phyloP scores from a whole-genome alignment of 2,888 invertebrate species.

The Drosophila paramelanica region DNA sequence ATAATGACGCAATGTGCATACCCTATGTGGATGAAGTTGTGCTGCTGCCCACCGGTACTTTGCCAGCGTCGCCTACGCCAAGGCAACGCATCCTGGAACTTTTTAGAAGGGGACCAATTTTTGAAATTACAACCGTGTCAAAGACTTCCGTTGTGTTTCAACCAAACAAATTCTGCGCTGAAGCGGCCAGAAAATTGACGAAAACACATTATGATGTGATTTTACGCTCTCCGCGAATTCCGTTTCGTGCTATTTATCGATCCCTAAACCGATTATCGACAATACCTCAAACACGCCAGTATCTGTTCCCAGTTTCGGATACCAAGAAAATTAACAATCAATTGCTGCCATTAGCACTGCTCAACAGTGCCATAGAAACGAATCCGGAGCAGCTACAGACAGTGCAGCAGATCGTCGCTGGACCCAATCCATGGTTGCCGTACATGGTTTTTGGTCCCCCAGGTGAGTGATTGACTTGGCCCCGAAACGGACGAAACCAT shows the following conservation, averaged over 20 bases:
- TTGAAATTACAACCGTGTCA: not conserved
- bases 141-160: not conserved
- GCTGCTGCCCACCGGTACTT: not conserved
- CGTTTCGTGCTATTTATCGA: conserved; percentile 63
- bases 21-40: conserved; percentile 13
- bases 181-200: accelerated
- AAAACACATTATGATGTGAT: conserved; percentile 32
- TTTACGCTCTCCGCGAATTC: conserved; percentile 61
- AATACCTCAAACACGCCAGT: conserved; percentile 39
- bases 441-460: conserved; percentile 96
- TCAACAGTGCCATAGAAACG: conserved; percentile 83
- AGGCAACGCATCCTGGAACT: not conserved
- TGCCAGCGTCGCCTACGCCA: accelerated
- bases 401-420: conserved; percentile 88
- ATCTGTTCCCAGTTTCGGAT: conserved; percentile 57
- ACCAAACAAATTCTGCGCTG: accelerated
- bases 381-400: conserved; percentile 89
- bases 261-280: conserved; percentile 61
- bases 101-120: not conserved
- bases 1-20: conserved; percentile 6
- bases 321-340: not conserved
- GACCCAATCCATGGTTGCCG: conserved; percentile 88
- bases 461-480: conserved; percentile 86
- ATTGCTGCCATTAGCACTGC: conserved; percentile 22
- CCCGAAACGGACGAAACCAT: not conserved